Base-by-base conservation (phyloP, 1,140 invertebrate species). In the Psilanteris sp. region DNA sequence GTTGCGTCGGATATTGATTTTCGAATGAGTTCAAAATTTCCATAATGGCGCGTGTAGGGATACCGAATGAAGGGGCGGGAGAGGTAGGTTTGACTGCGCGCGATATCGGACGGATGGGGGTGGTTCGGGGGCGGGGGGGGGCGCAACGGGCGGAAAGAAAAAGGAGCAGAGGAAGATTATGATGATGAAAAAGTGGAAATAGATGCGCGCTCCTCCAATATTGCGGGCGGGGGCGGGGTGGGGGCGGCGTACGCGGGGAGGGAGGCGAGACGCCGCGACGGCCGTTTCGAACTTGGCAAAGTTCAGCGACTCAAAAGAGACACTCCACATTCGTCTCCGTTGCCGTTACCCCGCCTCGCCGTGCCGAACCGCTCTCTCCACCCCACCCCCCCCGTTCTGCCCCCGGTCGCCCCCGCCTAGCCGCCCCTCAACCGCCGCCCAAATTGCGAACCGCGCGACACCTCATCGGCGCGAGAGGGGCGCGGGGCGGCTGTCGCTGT, bases 1-100 rank as follows among this genome's bases (percentile, higher is more conserved):
- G 78, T 75, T 79, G 81, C 78, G 70, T 80, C 75, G 68, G 79
- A 79, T 85, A 85, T 86, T 85, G 85, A 86, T 86, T 85, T 86
- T 85, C 85, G 85, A 85, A 86, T 86, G 83, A 82, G 84, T 85
- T 86, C 82, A 85, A 85, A 86, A 85, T 86, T 86, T 86, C 85
- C 85, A 86, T 85, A 86, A 85, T 86, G 82, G 82, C 80, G 77
- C 57, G 57, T 61, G 64, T 41, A 48, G 48, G 62, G 68, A 37
- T 37, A 54, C 15, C 46, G 39, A 46, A 36, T 29, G 29, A 18
- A 37, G 31, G 59, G 7, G 41, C 1, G 20, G 6, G 46, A 20
- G 34, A 18, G 4, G 46, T 11, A 15, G 32, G n/a, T n/a, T n/a
- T n/a, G 7, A n/a, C 5, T 26, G 80, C 73, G 74, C 34, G 50